A percentile compares a stretch with the other conserved stretches of the same genome.
phyloP scores from a whole-genome alignment of 2,888 invertebrate genomes.

The Sympetrum striolatum region DNA sequence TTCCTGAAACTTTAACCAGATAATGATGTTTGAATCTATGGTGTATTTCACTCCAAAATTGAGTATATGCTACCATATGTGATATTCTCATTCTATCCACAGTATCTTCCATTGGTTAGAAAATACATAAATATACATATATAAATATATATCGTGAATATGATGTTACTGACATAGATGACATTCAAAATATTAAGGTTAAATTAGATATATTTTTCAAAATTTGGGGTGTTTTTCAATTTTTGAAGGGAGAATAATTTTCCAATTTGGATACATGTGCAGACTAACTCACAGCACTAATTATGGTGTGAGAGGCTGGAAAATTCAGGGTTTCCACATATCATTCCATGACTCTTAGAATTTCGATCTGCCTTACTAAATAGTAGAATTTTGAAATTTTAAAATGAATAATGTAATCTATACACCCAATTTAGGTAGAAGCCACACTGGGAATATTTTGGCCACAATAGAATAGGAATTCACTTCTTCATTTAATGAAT shows the following conservation, averaged over 20 bases:
- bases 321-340: slow-evolving; percentile 6
- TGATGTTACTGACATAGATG: too few relatives aligned
- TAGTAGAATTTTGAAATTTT: not conserved
- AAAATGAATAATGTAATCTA: too few relatives aligned
- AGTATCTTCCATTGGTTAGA: not conserved
- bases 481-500: not conserved
- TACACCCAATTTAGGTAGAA: too few relatives aligned
- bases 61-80: slow-evolving; percentile 10
- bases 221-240: slow-evolving; percentile 20
- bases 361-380: not conserved
- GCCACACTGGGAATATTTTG: not conserved
- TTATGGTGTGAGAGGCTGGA: too few relatives aligned
- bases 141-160: not conserved
- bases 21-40: not conserved
- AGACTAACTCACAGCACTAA: too few relatives aligned
- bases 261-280: not conserved
- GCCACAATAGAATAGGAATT: not conserved
- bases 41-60: not conserved
- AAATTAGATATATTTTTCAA: not conserved
- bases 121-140: not conserved
- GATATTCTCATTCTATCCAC: slow-evolving; percentile 10
- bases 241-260: not conserved
- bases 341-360: not conserved
- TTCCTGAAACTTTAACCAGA: not conserved
- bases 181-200: not conserved